Evolutionary conservation across 2,797 vertebrate genomes (phyloP), one percentile per base, ranked within the genome.

Genomic region (Tympanoctomys barrerae): DNA sequence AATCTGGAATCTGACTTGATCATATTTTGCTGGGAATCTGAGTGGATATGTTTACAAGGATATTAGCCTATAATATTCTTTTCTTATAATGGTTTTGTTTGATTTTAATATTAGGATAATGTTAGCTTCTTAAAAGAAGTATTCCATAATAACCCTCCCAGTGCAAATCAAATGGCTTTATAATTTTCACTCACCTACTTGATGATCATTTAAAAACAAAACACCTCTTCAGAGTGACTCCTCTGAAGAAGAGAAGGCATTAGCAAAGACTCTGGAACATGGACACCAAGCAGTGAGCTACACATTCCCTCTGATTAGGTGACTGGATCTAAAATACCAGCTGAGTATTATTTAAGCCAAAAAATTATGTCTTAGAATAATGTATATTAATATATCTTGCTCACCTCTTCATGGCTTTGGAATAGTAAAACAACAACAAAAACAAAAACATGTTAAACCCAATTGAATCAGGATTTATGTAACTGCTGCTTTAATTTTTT

Each of bases 401-500:
- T 71, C 52, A 83, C 36, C 28, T 90, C 39, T 87, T 88, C 64
- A 33, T 81, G 62, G 64, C 26, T 90, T 85, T 14, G 33, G 33
- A 61, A 31, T 75, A 70, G 22, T 75, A 8, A 81, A 62, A 91
- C 84, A 92, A 57, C 7, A 61, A 61, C 52, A 54, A 16, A 10
- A 54, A 54, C 49, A n/a, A 62, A 33, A 4, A 28, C 8, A 18
- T 26, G 36, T 82, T 79, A 89, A 78, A 62, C 90, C 54, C 42
- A 68, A 10, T 0, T 89, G 66, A 79, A 11, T n/a, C 36, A 79
- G 11, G 0, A 0, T 80, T 49, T 78, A 66, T 36, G 33, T 62
- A 92, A 93, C 36, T 80, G 39, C 52, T 89, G 59, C 64, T 83
- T 2, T n/a, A 82, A 91, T 83, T 92, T 88, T 88, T 73, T 96